A percentile compares a stretch with the other conserved stretches of the same genome.
Conservation (phyloP, 30 jellyfish, hydroid and myxozoan species). For the Chrysaora quinquecirrha region DNA sequence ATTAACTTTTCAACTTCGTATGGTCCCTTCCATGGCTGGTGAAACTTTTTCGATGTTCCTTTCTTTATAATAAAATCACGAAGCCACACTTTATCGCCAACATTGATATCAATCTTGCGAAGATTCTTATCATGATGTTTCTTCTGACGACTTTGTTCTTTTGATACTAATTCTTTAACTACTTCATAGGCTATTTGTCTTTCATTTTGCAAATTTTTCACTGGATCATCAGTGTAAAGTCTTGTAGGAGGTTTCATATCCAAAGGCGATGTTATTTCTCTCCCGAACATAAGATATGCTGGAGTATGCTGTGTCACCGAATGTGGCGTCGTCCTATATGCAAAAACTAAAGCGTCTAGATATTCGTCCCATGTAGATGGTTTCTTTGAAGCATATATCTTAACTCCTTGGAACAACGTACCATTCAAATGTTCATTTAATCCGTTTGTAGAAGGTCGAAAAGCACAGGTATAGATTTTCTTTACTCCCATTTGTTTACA, state of each 20-base stretch:
- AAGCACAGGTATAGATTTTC: conserved; percentile 38
- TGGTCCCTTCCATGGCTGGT: conserved; percentile 54
- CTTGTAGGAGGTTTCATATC: conserved; percentile 35
- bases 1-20: conserved; percentile 24
- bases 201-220: conserved; percentile 19
- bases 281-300: conserved; percentile 39
- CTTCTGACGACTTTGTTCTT: conserved; percentile 8
- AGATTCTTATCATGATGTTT: neutral
- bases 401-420: conserved; percentile 11
- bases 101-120: neutral
- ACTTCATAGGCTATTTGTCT: conserved; percentile 42
- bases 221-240: conserved; percentile 12
- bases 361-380: conserved; percentile 14
- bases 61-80: conserved; percentile 30
- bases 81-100: conserved; percentile 35
- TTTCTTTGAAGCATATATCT: conserved; percentile 9
- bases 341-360: conserved; percentile 45
- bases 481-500: conserved; percentile 27
- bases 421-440: conserved; percentile 34
- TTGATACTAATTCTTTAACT: conserved; percentile 31
- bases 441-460: conserved; percentile 30
- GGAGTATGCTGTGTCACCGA: conserved; percentile 53
- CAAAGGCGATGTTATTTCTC: conserved; percentile 10
- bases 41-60: conserved; percentile 46
- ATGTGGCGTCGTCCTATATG: conserved; percentile 56